Evolutionary conservation across 2,113 vertebrate species (phyloP), one percentile per base, ranked within the genome.

Genomic region (Leptodactylus fuscus): DNA sequence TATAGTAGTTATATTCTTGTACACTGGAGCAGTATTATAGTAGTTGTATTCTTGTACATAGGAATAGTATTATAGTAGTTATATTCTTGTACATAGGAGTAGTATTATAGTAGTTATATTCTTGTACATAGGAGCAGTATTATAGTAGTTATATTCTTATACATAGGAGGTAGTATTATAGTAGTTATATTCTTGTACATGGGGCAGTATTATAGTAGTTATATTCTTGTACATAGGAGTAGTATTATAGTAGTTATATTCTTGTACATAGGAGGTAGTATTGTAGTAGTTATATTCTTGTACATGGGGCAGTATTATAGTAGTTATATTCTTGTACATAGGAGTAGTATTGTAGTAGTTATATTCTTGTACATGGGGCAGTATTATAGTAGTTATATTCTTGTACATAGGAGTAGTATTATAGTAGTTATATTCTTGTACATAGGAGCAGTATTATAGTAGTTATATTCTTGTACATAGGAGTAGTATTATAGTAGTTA

Each of bases 1-100:
- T 65, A 65, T 65, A 65, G 60, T 65, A 65, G 60, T 34, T 65
- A 32, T 65, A 65, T 32, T 65, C 60, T 65, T 65, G 27, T 65
- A 34, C 12, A 65, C 32, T 32, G 60, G 60, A 6, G 3, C 58
- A 62, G 58, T 62, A 62, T 62, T 62, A 62, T 62, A 62, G 58
- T 27, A 62, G 58, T 62, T 62, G 29, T 62, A 62, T 62, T 62
- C 24, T 27, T 62, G 58, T 27, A 62, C 11, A 62, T 29, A 62
- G 58, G 11, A 5, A 16, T 16, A 51, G 48, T 18, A 51, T 51
- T 51, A 51, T 51, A 51, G 48, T 51, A 58, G 22, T 58, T 58
- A 58, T 58, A 58, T 58, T 58, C 53, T 58, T 58, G n/a, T 58
- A 58, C n/a, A 58, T 24, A 58, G 53, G 53, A 58, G 53, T n/a